Evolutionary conservation across 1,140 invertebrate genomes (phyloP), one percentile per base, ranked within the genome.

Genomic region (Solenopsis invicta): DNA sequence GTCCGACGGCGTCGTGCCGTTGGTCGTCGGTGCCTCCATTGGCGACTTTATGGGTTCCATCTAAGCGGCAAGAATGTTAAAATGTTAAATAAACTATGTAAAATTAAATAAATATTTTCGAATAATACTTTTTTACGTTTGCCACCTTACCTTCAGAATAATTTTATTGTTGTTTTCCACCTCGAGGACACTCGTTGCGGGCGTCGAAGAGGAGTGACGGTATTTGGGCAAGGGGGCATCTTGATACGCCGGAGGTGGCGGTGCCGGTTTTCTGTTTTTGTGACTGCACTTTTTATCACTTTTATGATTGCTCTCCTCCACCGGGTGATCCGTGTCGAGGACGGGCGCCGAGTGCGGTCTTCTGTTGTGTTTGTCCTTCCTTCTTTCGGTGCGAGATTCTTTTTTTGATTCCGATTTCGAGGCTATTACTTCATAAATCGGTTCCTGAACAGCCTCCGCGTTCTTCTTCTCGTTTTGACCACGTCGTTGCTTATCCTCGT

Each of bases 151-250:
- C 77, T 95, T 95, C 8, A 95, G 80, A 45, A 94, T 93, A 8
- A 95, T 93, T 71, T 94, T 93, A 72, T 95, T 95, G 34, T 95
- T 95, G 41, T 95, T 95, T 75, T 95, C 94, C 2, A 94, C 91
- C 34, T 94, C 94, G 29, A 95, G 82, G 1, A 95, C 92, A 71
- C 86, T 94, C 9, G 86, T 92, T 16, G 85, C 88, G 1, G 85
- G 87, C 0, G 87, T 34, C 0, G 91, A 86, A 34, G 91, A 86
- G 0, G 78, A 71, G 18, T 88, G 87, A 4, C 87, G 85, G 50
- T 91, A 90, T 81, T 89, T 95, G 45, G 89, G 90, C 82, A 89
- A 90, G 74, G 81, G 94, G 48, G 92, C 93, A 92, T 95, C 96
- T 82, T 91, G 96, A 94, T 82, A 96, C 85, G 95, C 95, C 89